phyloP scores from a whole-genome alignment of 2,113 vertebrate species.

The Pluvianellus socialis region DNA sequence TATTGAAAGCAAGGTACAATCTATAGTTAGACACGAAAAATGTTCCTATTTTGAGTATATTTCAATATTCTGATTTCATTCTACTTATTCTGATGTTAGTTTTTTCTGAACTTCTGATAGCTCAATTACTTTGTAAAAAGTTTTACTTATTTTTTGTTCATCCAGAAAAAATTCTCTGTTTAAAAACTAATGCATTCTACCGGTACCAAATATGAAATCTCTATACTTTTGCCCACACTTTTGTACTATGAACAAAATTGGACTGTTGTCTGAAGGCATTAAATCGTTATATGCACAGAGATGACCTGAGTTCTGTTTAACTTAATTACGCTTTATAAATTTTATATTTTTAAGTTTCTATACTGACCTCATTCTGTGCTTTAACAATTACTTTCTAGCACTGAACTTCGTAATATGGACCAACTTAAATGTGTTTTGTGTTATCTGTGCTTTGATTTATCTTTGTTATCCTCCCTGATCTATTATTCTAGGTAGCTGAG shows the following conservation, averaged over 20 bases:
- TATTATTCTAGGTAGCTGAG: neutral
- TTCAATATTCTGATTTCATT: constrained; percentile 38
- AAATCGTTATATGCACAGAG: neutral
- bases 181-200: neutral
- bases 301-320: neutral
- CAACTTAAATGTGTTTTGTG: neutral
- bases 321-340: neutral
- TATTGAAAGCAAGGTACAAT: constrained; percentile 7
- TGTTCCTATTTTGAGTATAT: constrained; percentile 55
- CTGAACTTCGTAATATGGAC: neutral
- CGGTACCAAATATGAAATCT: neutral
- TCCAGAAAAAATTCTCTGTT: neutral
- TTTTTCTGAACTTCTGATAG: neutral
- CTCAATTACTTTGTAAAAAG: constrained; percentile 33
- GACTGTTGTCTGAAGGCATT: neutral
- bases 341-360: neutral
- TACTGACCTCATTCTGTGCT: neutral
- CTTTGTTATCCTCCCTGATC: neutral
- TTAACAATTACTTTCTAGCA: neutral
- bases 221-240: neutral
- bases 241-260: neutral
- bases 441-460: neutral
- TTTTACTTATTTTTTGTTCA: neutral
- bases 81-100: constrained; percentile 18
- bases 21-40: constrained; percentile 51